Base-by-base conservation (phyloP, 2,113 vertebrate genomes). In the Ailurus styani region DNA sequence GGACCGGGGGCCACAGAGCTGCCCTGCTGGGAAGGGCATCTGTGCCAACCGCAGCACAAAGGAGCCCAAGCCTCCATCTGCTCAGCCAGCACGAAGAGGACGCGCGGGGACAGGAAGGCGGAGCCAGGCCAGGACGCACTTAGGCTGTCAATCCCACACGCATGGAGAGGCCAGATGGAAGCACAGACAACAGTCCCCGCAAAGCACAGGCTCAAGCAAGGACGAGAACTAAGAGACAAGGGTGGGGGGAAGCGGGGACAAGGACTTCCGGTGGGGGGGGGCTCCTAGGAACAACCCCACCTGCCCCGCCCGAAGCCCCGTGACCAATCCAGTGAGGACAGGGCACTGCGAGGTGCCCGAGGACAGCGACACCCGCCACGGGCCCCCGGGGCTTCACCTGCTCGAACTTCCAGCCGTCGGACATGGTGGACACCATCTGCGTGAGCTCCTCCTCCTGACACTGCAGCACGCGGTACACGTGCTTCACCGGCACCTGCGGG, bases 351-450 rank as follows among this genome's bases (percentile, higher is more conserved):
- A 57, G 27, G 34, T 6, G 12, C 4, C 14, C 21, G 3, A 54
- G 13, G 87, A 25, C 31, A 14, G 42, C 31, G 55, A 73, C 17
- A 68, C 40, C 42, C 8, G 5, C 72, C 11, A 27, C 62, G 85
- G 54, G 62, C 64, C 5, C 0, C 40, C 0, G 11, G 12, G 11
- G 23, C 47, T 40, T 98, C 99, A 99, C 99, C 99, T 99, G 99
- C 93, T 99, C 99, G 87, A 99, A 99, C 98, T 99, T 99, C 99
- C 99, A 99, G 97, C 99, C 99, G 2, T 99, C 99, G 0, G 99
- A 99, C 99, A 99, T 99, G 90, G 99, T 99, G 27, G 99, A 99
- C 97, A 99, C 99, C 99, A 99, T 99, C 97, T 99, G 99, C 1
- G 99, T 99, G 87, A 99, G 99, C 60, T 99, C 99, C 96, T 99